These are phyloP conservation scores for Hypselothyrea guttata DNA, from an alignment of 2,888 invertebrate species.

Conservation along the genomic window DNA sequence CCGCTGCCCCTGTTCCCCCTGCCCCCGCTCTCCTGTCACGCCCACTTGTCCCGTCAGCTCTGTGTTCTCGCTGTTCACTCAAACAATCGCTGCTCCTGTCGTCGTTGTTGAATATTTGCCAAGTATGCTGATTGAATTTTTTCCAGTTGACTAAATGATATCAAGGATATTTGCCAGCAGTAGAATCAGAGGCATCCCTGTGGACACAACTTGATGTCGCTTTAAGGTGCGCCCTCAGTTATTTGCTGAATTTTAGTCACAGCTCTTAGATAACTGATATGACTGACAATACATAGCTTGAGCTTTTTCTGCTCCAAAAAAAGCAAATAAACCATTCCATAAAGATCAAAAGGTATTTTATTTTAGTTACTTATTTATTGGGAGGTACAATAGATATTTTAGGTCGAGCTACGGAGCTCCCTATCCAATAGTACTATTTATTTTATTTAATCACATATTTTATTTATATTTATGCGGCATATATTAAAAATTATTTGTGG, in stretches of 20 bases:
- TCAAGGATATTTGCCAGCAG: constrained; percentile 79
- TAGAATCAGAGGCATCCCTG: constrained; percentile 27
- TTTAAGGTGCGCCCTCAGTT: constrained; percentile 34
- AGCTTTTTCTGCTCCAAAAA: no score
- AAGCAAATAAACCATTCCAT: no score
- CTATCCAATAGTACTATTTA: no score
- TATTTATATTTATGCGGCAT: no score
- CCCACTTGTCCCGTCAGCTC: background rate
- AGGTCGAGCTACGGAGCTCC: no score
- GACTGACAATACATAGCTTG: no score
- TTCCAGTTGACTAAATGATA: constrained; percentile 81
- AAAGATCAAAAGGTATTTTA: no score
- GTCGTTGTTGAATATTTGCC: constrained; percentile 73
- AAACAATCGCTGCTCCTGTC: constrained; percentile 61
- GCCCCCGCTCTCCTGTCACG: background rate
- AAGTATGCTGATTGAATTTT: constrained; percentile 81
- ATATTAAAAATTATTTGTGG: no score
- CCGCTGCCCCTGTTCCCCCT: background rate
- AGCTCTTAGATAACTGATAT: background rate
- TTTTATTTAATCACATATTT: no score
- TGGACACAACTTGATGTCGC: constrained; percentile 13
- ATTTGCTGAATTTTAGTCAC: constrained; percentile 14
- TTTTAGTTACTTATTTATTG: no score
- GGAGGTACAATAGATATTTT: no score
- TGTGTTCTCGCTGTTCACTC: constrained; percentile 38